These are phyloP conservation scores for Clarias platycephalus DNA, from an alignment of 2,797 vertebrate genomes.

Conservation along the genomic window DNA sequence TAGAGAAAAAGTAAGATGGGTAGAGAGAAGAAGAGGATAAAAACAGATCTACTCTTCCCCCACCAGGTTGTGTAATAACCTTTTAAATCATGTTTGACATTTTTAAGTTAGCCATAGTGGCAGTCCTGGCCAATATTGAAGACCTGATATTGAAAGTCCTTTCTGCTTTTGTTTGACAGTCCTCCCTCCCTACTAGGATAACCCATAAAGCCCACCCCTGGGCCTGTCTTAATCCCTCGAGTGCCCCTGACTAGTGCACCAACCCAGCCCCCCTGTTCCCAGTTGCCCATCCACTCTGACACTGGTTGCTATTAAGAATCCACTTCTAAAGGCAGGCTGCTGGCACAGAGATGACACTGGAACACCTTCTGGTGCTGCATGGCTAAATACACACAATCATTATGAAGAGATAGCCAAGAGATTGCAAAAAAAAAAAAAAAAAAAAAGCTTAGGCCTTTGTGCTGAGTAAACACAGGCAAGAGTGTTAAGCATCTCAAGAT, in stretches of 20 bases:
- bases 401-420: constrained; percentile 45
- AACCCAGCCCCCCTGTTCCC: constrained; percentile 62
- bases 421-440: background rate
- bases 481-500: constrained; percentile 48
- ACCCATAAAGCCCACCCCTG: constrained; percentile 60
- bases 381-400: constrained; percentile 74
- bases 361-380: constrained; percentile 71
- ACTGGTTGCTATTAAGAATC: constrained; percentile 86
- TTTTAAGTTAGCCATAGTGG: constrained; percentile 80
- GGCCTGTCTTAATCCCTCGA: constrained; percentile 44
- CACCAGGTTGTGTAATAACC: constrained; percentile 79
- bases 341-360: constrained; percentile 67
- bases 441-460: constrained; percentile 66
- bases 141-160: constrained; percentile 82
- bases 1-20: constrained; percentile 2
- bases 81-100: constrained; percentile 91
- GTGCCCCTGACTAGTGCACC: constrained; percentile 51
- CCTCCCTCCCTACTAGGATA: constrained; percentile 61
- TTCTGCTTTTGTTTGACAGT: constrained; percentile 83
- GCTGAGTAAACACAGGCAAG: constrained; percentile 54
- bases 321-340: constrained; percentile 71
- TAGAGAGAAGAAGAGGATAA: constrained; percentile 25
- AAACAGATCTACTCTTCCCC: constrained; percentile 51
- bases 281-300: constrained; percentile 73
- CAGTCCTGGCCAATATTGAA: constrained; percentile 76